phyloP scores from a whole-genome alignment of 2,113 vertebrate species.

The Nanorana parkeri region DNA sequence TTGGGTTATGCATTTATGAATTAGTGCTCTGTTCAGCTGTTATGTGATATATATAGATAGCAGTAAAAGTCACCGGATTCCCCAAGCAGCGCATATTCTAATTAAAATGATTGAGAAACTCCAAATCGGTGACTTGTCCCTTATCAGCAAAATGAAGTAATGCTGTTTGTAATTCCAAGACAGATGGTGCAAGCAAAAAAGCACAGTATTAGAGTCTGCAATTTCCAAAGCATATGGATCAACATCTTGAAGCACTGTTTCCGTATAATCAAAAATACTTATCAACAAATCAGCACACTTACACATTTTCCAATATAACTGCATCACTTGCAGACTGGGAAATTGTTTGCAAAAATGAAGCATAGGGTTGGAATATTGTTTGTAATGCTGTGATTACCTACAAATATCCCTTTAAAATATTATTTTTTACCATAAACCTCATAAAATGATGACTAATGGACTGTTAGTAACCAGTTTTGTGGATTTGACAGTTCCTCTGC shows the following conservation, averaged over 20 bases:
- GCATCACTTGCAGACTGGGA: neutral
- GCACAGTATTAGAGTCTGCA: conserved; percentile 59
- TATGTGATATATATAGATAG: neutral
- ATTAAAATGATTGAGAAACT: conserved; percentile 37
- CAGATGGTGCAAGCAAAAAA: conserved; percentile 58
- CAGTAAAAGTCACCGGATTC: conserved; percentile 8
- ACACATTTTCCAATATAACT: conserved; percentile 1
- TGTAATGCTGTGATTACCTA: no score
- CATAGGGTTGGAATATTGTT: no score
- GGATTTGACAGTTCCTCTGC: no score
- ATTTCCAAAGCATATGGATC: conserved; percentile 60
- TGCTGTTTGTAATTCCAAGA: conserved; percentile 35
- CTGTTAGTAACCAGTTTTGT: no score
- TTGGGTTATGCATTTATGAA: neutral
- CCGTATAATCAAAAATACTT: conserved; percentile 59
- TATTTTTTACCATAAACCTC: no score
- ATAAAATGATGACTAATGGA: no score
- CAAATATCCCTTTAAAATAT: no score
- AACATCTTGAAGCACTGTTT: conserved; percentile 39
- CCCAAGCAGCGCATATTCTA: conserved; percentile 4
- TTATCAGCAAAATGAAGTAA: conserved; percentile 43
- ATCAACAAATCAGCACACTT: conserved; percentile 32
- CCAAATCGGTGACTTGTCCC: conserved; percentile 32
- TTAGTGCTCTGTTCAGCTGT: neutral
- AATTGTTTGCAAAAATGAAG: neutral